Evolutionary conservation across 2,888 invertebrate species (phyloP).

Genomic region (Hypsopygia costalis): DNA sequence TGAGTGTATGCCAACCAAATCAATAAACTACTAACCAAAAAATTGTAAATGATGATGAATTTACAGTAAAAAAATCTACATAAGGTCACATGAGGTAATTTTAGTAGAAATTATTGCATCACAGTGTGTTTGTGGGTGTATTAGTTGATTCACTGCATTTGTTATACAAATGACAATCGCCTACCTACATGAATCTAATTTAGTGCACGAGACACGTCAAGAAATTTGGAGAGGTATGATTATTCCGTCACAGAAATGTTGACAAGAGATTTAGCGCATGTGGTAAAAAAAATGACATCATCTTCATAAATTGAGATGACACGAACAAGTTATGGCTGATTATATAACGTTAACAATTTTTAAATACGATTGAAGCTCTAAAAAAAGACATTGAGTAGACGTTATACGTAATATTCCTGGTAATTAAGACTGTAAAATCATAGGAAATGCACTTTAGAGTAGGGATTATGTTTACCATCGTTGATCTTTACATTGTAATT

Average conservation of each 20-base stretch:
- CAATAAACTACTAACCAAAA: no score
- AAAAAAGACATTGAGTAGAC: neutral
- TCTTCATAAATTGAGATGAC: conserved; percentile 13
- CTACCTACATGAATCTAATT: conserved; percentile 17
- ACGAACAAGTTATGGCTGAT: conserved; percentile 5
- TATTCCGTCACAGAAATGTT: conserved; percentile 13
- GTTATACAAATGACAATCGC: conserved; percentile 18
- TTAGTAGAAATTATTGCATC: conserved; percentile 20
- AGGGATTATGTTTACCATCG: no score
- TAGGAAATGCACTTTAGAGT: no score
- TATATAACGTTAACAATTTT: conserved; percentile 4
- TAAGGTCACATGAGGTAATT: conserved; percentile 7
- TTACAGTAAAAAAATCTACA: no score
- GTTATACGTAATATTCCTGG: no score
- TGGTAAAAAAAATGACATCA: conserved; percentile 15
- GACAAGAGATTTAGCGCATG: conserved; percentile 16
- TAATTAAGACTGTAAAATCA: no score
- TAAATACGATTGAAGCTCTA: neutral
- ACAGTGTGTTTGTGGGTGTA: conserved; percentile 20
- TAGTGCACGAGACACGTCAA: conserved; percentile 10
- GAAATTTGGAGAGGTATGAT: conserved; percentile 10
- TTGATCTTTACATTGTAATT: neutral
- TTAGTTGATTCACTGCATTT: conserved; percentile 23
- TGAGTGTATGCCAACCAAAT: no score
- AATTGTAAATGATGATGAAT: no score